Evolutionary conservation across 2,888 invertebrate genomes (phyloP), one percentile per base, ranked within the genome.

Genomic region (Hermaeophaga mercurialis): DNA sequence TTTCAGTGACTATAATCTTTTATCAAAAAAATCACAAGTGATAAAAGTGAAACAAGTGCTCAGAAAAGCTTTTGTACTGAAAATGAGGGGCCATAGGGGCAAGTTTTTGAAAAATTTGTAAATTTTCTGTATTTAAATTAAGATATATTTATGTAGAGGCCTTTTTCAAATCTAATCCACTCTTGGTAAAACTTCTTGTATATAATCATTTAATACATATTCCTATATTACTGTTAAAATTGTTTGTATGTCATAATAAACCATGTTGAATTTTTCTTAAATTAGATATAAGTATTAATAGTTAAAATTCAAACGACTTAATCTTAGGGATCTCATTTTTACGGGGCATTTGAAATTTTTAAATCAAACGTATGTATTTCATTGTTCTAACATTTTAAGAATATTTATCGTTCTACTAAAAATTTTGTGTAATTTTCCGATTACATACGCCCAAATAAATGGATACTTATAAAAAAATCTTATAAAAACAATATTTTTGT

Each of bases 31-130:
- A 22, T 22, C 3, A 22, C 22, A 22, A 31, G 7, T 17, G 36
- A 36, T 36, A 12, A 36, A 36, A 8, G 12, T 5, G 12, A 38
- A 41, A 11, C 11, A 41, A 41, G 41, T 41, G 41, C 41, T 41
- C 18, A 22, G 11, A 11, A n/a, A 43, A 54, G 47, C 47, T 55
- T 59, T 59, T 59, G 49, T 53, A 43, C 19, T 44, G n/a, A 31
- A 33, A 31, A 36, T 49, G 34, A 52, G 62, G 63, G 62, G 62
- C 62, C 64, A 64, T 53, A 43, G 57, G 60, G 64, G 64, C 56
- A 50, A 43, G 41, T 60, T 56, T 38, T 47, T 18, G 54, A 43
- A 46, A 48, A 38, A 45, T 31, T 33, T 52, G 43, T 57, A 54
- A 58, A 14, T 54, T 53, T 34, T 43, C 36, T 50, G 45, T 58